Percentiles rank a stretch among this genome's conserved stretches.
phyloP scores from a whole-genome alignment of 2,888 invertebrate genomes.

The Pharmacophagus antenor region DNA sequence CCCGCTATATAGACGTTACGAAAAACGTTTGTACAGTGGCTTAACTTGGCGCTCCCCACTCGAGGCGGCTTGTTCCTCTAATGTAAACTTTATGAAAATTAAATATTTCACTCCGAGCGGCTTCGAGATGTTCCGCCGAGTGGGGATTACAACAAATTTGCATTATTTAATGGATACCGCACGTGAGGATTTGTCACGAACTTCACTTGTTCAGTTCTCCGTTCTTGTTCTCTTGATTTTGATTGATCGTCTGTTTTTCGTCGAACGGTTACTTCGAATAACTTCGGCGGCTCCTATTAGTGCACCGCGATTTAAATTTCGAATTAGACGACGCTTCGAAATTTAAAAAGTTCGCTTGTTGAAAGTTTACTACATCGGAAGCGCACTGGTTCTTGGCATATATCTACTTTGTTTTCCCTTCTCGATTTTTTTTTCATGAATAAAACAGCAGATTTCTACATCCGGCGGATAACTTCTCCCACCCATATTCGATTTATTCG shows the following conservation, averaged over 20 bases:
- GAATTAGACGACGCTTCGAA: too few species aligned
- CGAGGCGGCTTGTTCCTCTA: constrained; percentile 55
- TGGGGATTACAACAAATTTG: constrained; percentile 79
- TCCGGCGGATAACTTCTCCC: constrained; percentile 71
- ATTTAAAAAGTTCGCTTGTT: constrained; percentile 44
- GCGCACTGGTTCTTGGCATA: constrained; percentile 48
- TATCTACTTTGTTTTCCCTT: constrained; percentile 59
- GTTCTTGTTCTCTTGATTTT: constrained; percentile 48
- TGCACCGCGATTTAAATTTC: constrained; percentile 13
- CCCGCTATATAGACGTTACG: constrained; percentile 32
- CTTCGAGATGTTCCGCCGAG: constrained; percentile 55
- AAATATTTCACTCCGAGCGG: constrained; percentile 74
- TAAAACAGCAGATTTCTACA: constrained; percentile 79
- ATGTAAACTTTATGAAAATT: constrained; percentile 80
- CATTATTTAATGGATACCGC: constrained; percentile 78
- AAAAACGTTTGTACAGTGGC: constrained; percentile 36
- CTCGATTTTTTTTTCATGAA: constrained; percentile 75
- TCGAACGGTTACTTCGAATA: constrained; percentile 22
- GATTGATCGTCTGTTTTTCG: constrained; percentile 48
- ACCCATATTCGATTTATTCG: constrained; percentile 80
- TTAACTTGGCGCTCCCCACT: constrained; percentile 41
- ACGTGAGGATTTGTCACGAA: constrained; percentile 75
- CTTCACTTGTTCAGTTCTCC: constrained; percentile 54
- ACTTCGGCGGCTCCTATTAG: constrained; percentile 8
- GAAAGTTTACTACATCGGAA: constrained; percentile 47